Evolutionary conservation across 1,140 invertebrate genomes (phyloP).

Genomic region (Atta colombica): DNA sequence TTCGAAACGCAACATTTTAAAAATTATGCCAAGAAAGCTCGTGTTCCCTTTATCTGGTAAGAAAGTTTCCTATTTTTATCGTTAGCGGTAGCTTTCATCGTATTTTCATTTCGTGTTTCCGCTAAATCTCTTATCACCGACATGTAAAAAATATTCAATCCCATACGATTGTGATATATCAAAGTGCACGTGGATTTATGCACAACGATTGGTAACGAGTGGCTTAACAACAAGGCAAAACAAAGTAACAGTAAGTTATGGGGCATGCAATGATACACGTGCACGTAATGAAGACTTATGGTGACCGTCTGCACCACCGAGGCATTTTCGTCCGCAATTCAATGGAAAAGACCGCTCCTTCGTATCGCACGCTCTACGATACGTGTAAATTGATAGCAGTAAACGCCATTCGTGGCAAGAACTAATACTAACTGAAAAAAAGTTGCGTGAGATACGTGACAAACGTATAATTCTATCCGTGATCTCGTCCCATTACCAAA

Average conservation of each 20-base stretch:
- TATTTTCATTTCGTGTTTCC: constrained; percentile 29
- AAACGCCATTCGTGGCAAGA: constrained; percentile 5
- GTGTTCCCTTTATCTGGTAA: constrained; percentile 51
- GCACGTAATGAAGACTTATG: constrained; percentile 80
- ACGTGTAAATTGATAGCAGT: constrained; percentile 19
- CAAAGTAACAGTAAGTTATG: constrained; percentile 73
- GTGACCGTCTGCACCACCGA: constrained; percentile 61
- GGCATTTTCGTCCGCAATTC: background rate
- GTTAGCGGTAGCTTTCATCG: background rate
- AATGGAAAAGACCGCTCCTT: constrained; percentile 28
- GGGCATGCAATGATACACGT: constrained; percentile 76
- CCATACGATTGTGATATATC: background rate
- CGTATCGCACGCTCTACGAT: constrained; percentile 6
- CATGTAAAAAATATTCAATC: constrained; percentile 46
- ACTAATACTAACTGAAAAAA: constrained; percentile 8
- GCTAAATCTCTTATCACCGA: constrained; percentile 19
- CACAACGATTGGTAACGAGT: constrained; percentile 71
- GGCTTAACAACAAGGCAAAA: constrained; percentile 40
- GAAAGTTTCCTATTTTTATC: constrained; percentile 52
- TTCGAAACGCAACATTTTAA: constrained; percentile 56
- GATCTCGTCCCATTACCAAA: background rate
- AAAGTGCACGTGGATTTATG: constrained; percentile 72
- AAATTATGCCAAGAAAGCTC: constrained; percentile 57
- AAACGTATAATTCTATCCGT: constrained; percentile 20
- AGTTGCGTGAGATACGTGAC: background rate